These are phyloP conservation scores for Macrobrachium nipponense DNA, from an alignment of 1,140 invertebrate genomes.

Conservation along the genomic window DNA sequence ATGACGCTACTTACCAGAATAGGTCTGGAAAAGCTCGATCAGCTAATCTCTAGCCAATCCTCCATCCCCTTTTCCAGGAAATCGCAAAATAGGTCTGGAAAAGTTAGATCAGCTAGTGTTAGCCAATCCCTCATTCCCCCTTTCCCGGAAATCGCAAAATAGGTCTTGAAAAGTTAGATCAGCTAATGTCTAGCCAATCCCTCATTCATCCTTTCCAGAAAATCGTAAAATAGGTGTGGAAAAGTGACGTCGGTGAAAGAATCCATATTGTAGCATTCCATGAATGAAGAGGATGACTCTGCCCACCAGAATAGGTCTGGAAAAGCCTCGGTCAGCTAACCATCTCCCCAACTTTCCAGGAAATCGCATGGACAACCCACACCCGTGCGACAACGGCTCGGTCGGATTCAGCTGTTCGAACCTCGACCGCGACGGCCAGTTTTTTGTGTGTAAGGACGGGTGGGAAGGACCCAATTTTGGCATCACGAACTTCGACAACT, in stretches of 20 bases:
- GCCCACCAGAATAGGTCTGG: neutral
- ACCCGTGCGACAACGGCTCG: conserved; percentile 77
- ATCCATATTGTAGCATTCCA: neutral
- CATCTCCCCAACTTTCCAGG: conserved; percentile 20
- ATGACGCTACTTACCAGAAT: neutral
- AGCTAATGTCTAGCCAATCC: neutral
- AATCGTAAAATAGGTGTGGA: too few species aligned
- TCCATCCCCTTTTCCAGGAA: conserved; percentile 14
- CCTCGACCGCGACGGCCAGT: conserved; percentile 84
- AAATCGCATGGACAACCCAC: conserved; percentile 73
- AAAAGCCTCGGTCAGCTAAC: neutral
- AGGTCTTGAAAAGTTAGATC: neutral
- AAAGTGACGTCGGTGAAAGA: too few species aligned
- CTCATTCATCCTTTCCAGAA: neutral
- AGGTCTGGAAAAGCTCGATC: neutral
- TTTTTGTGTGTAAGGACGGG: conserved; percentile 86
- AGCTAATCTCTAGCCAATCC: neutral
- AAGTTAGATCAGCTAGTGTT: neutral
- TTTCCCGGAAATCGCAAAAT: too few species aligned
- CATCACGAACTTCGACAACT: conserved; percentile 99
- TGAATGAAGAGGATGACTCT: neutral
- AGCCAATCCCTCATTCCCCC: neutral
- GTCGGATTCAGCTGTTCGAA: conserved; percentile 79
- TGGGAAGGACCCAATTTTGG: conserved; percentile 99
- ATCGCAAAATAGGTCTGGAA: conserved; percentile 22